Evolutionary conservation across 2,888 invertebrate species (phyloP), one percentile per base, ranked within the genome.

Genomic region (Punctoribates punctum): DNA sequence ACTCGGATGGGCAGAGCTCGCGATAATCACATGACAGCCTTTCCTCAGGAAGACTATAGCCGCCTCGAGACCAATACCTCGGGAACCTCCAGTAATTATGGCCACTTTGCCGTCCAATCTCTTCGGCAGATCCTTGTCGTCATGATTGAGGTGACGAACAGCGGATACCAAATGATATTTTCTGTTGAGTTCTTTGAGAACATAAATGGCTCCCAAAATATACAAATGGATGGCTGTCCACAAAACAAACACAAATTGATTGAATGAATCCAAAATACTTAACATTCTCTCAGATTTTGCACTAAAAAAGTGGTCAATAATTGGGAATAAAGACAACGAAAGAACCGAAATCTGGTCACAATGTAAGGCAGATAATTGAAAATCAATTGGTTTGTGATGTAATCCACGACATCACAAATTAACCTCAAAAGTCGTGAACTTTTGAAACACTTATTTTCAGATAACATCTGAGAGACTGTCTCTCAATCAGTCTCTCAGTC

Each of bases 51-150:
- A 73, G 93, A 84, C 90, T 83, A 88, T 88, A 34, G 92, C 89
- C 25, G 93, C 89, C 85, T 90, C 89, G 27, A 88, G 84, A 13
- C 94, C 94, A 81, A 94, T 93, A 54, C 94, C 94, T 80, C 92
- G 87, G 76, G 92, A 90, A 1, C 94, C 94, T 67, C 94, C 94
- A 13, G 94, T 94, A 78, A 94, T 88, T 74, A 94, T 88, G 77
- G 91, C 93, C 76, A 91, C 85, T 85, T 89, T 88, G 75, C 88
- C 90, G 17, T 62, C 48, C 25, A 77, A 46, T 48, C 60, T 23
- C 11, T 60, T 60, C 15, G 78, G 77, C 29, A 78, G n/a, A 13
- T 70, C 77, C 23, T 46, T 65, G 23, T 77, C 77, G 20, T 74
- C 48, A 57, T 51, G 25, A 23, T 25, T 29, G 11, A 77, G 48